phyloP scores from a whole-genome alignment of 2,888 invertebrate genomes.

The Scaptomyza tumidula region DNA sequence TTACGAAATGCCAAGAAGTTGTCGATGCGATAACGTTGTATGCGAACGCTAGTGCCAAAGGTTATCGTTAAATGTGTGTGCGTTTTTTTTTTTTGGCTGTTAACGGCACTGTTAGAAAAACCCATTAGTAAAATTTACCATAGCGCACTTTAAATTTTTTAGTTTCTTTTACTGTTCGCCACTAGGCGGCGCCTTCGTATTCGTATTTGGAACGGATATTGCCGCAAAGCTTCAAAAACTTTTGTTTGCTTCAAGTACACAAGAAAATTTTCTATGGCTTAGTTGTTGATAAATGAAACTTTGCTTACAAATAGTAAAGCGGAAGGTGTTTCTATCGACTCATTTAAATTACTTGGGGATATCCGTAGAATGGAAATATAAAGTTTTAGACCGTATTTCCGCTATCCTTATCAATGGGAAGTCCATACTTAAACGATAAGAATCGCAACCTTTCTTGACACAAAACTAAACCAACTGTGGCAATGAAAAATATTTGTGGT shows the following conservation, averaged over 20 bases:
- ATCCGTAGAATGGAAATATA: constrained; percentile 20
- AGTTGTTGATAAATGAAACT: constrained; percentile 3
- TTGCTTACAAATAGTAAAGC: background rate
- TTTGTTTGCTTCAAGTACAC: constrained; percentile 29
- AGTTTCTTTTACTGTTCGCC: constrained; percentile 25
- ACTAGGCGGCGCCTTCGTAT: constrained; percentile 29
- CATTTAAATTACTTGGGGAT: constrained; percentile 22
- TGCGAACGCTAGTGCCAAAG: constrained; percentile 50
- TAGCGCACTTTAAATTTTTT: constrained; percentile 57
- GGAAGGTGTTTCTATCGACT: constrained; percentile 6
- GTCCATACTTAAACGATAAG: constrained; percentile 18
- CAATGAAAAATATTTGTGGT: background rate
- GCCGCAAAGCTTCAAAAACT: constrained; percentile 42
- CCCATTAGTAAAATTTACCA: constrained; percentile 65
- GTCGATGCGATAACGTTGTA: constrained; percentile 66
- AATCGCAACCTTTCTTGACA: background rate
- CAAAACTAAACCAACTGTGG: background rate
- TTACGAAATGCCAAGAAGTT: constrained; percentile 66
- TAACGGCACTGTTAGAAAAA: constrained; percentile 33
- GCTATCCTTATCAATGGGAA: constrained; percentile 18
- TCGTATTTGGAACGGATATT: constrained; percentile 62
- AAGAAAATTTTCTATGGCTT: constrained; percentile 4
- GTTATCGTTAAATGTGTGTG: constrained; percentile 51
- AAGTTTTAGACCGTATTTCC: constrained; percentile 35
- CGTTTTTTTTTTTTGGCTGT: constrained; percentile 14